A percentile compares a stretch with the other conserved stretches of the same genome.
These are phyloP conservation scores for Eupeodes corollae DNA, from an alignment of 1,140 invertebrate genomes.

Conservation along the genomic window DNA sequence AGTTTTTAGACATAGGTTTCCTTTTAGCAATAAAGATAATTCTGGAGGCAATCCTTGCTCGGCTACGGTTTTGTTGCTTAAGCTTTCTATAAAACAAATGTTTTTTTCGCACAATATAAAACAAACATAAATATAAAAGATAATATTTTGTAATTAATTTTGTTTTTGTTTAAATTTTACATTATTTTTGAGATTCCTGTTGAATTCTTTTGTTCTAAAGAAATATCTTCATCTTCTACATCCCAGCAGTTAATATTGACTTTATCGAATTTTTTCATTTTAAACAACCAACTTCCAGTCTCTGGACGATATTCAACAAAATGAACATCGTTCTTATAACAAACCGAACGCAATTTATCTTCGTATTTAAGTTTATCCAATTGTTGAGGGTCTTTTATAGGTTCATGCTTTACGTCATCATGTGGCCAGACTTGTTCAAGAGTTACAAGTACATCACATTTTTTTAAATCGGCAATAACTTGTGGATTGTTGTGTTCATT, in stretches of 20 bases:
- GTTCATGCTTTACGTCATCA: conserved; percentile 68
- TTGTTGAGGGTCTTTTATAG: conserved; percentile 70
- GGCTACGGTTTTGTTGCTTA: too few species aligned
- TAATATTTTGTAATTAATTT: too few species aligned
- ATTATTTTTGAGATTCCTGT: too few species aligned
- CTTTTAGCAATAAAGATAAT: too few species aligned
- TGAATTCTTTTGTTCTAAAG: too few species aligned
- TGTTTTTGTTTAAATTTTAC: too few species aligned
- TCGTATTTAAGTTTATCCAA: conserved; percentile 77
- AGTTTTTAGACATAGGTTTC: too few species aligned
- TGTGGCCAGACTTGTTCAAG: conserved; percentile 90
- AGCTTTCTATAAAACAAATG: too few species aligned
- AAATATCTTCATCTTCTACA: conserved; percentile 41
- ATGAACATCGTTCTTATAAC: conserved; percentile 71
- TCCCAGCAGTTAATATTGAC: conserved; percentile 87
- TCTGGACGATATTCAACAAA: conserved; percentile 92
- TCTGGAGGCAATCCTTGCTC: too few species aligned
- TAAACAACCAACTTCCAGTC: conserved; percentile 92
- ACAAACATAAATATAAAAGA: too few species aligned
- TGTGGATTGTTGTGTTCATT: conserved; percentile 60
- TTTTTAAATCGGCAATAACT: conserved; percentile 68
- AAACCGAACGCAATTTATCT: conserved; percentile 70
- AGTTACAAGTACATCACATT: conserved; percentile 83
- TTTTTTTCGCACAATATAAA: too few species aligned
- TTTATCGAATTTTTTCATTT: conserved; percentile 93